These are phyloP conservation scores for Ophion ellenae DNA, from an alignment of 2,888 invertebrate genomes.

Conservation along the genomic window DNA sequence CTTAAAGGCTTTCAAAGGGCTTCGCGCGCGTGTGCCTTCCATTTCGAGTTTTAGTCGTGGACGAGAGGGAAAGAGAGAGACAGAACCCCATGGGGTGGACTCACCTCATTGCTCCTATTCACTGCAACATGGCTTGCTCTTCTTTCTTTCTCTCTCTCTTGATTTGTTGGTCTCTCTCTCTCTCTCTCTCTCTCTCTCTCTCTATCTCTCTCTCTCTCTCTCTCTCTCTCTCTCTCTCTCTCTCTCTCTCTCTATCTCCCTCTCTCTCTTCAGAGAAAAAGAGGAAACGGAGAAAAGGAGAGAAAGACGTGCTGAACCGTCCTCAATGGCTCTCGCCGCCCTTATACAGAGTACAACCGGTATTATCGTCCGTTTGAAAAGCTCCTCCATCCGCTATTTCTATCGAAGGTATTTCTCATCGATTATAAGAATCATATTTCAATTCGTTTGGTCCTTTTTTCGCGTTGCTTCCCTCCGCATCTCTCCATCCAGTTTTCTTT, in stretches of 20 bases:
- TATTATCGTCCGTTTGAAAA: slow-evolving; percentile 59
- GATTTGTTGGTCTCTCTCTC: not conserved
- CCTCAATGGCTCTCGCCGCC: slow-evolving; percentile 40
- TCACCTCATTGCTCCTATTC: slow-evolving; percentile 62
- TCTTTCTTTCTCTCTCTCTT: not conserved
- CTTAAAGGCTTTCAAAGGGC: slow-evolving; percentile 63
- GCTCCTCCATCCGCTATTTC: slow-evolving; percentile 62
- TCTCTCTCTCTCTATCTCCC: not conserved
- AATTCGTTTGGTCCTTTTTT: slow-evolving; percentile 24
- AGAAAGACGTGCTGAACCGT: slow-evolving; percentile 24
- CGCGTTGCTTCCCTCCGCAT: not conserved
- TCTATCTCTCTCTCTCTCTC: not conserved
- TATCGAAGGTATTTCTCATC: slow-evolving; percentile 54
- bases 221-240: not conserved
- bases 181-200: not conserved
- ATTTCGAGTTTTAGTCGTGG: slow-evolving; percentile 30
- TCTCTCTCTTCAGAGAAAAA: not conserved
- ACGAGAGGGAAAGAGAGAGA: not conserved
- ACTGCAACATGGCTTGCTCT: slow-evolving; percentile 16
- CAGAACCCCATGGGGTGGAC: slow-evolving; percentile 16
- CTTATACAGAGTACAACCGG: slow-evolving; percentile 40
- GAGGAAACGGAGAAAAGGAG: slow-evolving; percentile 8
- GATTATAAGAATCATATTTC: slow-evolving; percentile 60
- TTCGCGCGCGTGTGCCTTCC: slow-evolving; percentile 47
- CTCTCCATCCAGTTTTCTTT: slow-evolving; percentile 1